Conservation (phyloP, 2,888 invertebrate genomes). For the Lamproptera curius region DNA sequence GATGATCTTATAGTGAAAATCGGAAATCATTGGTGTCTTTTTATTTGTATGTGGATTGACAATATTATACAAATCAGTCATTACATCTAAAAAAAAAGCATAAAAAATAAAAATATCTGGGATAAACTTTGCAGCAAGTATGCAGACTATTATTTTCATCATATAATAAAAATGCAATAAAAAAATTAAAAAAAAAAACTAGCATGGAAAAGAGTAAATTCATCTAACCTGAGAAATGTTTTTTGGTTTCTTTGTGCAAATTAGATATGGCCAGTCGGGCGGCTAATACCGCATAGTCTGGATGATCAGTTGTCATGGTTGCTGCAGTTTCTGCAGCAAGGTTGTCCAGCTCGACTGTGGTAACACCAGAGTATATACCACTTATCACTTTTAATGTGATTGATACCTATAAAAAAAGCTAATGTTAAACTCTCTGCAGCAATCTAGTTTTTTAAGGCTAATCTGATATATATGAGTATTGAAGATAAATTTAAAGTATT, state of each 20-base stretch:
- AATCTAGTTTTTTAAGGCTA: too few species aligned
- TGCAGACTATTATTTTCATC: too few species aligned
- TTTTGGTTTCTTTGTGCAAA: slow-evolving; percentile 98
- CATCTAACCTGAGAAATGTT: slow-evolving; percentile 88
- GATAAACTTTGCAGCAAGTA: too few species aligned
- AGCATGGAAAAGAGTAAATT: not conserved
- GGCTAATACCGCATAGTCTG: slow-evolving; percentile 95
- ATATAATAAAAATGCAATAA: too few species aligned
- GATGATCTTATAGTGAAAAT: slow-evolving; percentile 88
- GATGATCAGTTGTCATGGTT: slow-evolving; percentile 97
- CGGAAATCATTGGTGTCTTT: slow-evolving; percentile 90
- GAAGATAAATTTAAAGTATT: not conserved
- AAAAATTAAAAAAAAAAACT: not conserved
- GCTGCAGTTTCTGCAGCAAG: slow-evolving; percentile 99
- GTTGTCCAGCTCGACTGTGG: slow-evolving; percentile 97
- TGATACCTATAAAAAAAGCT: slow-evolving; percentile 81
- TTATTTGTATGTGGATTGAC: slow-evolving; percentile 85
- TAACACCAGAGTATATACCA: slow-evolving; percentile 97
- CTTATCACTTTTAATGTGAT: slow-evolving; percentile 95
- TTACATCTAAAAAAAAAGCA: slow-evolving; percentile 90
- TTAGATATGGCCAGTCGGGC: slow-evolving; percentile 97
- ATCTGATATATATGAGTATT: not conserved
- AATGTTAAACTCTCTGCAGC: too few species aligned
- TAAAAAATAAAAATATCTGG: too few species aligned
- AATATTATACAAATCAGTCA: slow-evolving; percentile 90